Conservation (phyloP, 2,888 invertebrate species). For the Tinea semifulvella region DNA sequence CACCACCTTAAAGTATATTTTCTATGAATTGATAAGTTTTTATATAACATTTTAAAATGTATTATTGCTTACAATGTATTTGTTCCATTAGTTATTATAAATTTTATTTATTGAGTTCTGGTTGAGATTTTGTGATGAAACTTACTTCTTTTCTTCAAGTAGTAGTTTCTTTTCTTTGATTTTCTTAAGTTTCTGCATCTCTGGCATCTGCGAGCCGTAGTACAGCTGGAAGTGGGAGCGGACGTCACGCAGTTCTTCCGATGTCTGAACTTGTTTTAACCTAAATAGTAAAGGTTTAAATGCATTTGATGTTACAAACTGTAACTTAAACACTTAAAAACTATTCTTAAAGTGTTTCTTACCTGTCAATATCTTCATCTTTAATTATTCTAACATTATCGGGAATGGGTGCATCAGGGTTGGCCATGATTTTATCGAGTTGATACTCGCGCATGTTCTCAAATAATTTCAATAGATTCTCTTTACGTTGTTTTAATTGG, state of each 20-base stretch:
- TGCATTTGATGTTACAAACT: no score
- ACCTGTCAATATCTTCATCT: slow-evolving; percentile 86
- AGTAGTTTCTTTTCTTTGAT: slow-evolving; percentile 72
- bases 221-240: slow-evolving; percentile 93
- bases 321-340: no score
- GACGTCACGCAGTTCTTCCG: slow-evolving; percentile 93
- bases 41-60: background rate
- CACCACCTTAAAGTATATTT: background rate
- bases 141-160: slow-evolving; percentile 62
- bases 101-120: no score
- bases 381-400: slow-evolving; percentile 83
- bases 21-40: background rate
- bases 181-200: slow-evolving; percentile 80
- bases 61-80: no score
- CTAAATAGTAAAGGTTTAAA: no score
- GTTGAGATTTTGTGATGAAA: no score
- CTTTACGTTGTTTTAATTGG: slow-evolving; percentile 85
- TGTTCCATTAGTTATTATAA: no score
- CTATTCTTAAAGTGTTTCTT: no score
- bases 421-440: slow-evolving; percentile 80
- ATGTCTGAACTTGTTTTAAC: slow-evolving; percentile 78
- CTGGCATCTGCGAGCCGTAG: slow-evolving; percentile 85
- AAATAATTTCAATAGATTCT: slow-evolving; percentile 81
- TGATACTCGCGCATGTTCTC: slow-evolving; percentile 94
- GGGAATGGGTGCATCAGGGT: slow-evolving; percentile 85